A percentile compares a stretch with the other conserved stretches of the same genome.
phyloP scores from a whole-genome alignment of 2,113 vertebrate genomes.

The Echinops telfairi region DNA sequence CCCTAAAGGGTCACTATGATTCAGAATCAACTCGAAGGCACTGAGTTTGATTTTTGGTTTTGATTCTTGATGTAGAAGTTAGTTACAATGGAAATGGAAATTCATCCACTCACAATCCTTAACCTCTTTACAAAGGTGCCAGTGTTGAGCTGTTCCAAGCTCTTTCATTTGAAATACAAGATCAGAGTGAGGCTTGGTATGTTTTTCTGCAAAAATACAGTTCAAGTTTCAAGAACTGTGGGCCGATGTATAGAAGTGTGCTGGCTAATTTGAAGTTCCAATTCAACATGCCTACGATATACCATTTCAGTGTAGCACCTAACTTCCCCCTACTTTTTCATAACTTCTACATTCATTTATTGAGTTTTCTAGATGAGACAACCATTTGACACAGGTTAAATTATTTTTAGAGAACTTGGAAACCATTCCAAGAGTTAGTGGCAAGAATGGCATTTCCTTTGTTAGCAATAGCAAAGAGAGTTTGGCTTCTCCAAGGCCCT shows the following conservation, averaged over 20 bases:
- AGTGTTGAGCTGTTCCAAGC: constrained; percentile 28
- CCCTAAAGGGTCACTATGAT: no score
- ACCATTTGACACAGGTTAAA: constrained; percentile 81
- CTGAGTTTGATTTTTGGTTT: no score
- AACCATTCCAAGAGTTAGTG: constrained; percentile 79
- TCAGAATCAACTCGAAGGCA: no score
- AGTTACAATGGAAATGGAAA: constrained; percentile 4
- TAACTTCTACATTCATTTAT: constrained; percentile 72
- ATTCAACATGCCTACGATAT: constrained; percentile 35
- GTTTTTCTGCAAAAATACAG: constrained; percentile 69
- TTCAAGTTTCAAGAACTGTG: constrained; percentile 75
- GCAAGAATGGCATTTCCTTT: constrained; percentile 82
- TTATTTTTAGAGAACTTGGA: constrained; percentile 81
- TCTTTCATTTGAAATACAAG: constrained; percentile 71
- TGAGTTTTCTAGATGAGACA: constrained; percentile 81
- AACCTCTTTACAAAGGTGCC: constrained; percentile 50
- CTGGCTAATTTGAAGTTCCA: constrained; percentile 63
- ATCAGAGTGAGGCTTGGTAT: constrained; percentile 68
- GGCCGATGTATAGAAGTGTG: constrained; percentile 63
- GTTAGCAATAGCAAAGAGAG: constrained; percentile 75
- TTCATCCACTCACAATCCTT: constrained; percentile 42
- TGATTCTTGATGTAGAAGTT: background rate
- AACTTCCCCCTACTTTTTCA: constrained; percentile 56
- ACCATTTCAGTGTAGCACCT: constrained; percentile 69
- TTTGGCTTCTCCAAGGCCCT: constrained; percentile 65